Evolutionary conservation across 2,888 invertebrate genomes (phyloP).

Genomic region (Odontocolon sp.): DNA sequence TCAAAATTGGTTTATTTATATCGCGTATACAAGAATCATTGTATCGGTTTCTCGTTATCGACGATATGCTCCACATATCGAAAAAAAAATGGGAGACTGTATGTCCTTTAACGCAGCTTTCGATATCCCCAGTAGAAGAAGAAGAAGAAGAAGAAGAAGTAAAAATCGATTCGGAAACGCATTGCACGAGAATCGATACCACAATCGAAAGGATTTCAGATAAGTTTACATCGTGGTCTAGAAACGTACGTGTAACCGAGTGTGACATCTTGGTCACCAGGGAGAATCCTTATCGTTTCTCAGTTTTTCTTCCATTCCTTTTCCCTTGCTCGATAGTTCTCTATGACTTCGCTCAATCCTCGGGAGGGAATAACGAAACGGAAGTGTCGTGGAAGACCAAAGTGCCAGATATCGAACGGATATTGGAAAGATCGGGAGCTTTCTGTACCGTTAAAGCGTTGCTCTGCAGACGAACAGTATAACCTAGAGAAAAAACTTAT

Average conservation of each 20-base stretch:
- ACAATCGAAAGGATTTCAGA: conserved; percentile 46
- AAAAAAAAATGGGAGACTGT: conserved; percentile 5
- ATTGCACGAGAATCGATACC: conserved; percentile 48
- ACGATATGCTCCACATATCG: conserved; percentile 32
- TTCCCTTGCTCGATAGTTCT: conserved; percentile 24
- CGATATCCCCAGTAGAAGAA: conserved; percentile 18
- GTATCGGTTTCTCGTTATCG: conserved; percentile 48
- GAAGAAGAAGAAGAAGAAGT: conserved; percentile 6
- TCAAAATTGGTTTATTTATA: no score
- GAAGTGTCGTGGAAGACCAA: conserved; percentile 8
- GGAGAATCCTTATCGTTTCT: conserved; percentile 50
- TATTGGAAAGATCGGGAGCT: conserved; percentile 3
- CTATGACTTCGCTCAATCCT: conserved; percentile 17
- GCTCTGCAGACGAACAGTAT: neutral
- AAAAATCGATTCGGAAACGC: conserved; percentile 30
- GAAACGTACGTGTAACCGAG: conserved; percentile 14
- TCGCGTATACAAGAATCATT: neutral
- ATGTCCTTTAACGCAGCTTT: conserved; percentile 6
- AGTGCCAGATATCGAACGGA: conserved; percentile 3
- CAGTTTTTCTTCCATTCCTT: conserved; percentile 25
- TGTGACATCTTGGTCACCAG: conserved; percentile 51
- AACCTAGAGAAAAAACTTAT: neutral
- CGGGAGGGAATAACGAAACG: conserved; percentile 14
- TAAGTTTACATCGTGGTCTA: conserved; percentile 31
- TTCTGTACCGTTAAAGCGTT: neutral